Conservation (phyloP, 2,888 invertebrate species). For the Seira musarum region DNA sequence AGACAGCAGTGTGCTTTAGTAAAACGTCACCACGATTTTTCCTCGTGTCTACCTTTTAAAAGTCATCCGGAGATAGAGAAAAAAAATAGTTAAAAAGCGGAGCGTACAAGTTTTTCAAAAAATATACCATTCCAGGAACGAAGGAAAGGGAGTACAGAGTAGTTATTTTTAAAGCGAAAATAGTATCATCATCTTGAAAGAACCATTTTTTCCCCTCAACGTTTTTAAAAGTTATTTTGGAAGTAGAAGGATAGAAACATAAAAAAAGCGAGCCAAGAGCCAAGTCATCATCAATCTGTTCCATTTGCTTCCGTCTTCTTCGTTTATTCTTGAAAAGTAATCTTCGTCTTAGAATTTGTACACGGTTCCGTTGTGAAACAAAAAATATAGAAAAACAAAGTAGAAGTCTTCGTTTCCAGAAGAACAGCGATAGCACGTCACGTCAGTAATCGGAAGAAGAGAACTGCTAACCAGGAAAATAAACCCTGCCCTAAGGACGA, state of each 20-base stretch:
- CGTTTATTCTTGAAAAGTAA: neutral
- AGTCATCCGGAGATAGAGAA: neutral
- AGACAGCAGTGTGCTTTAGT: neutral
- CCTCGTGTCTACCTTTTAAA: slow-evolving; percentile 3
- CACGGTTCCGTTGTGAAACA: slow-evolving; percentile 14
- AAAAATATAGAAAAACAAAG: too few relatives aligned
- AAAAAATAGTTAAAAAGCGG: slow-evolving; percentile 29
- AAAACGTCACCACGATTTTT: neutral
- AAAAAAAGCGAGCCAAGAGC: slow-evolving; percentile 30
- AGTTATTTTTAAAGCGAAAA: slow-evolving; percentile 22
- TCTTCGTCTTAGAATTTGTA: neutral
- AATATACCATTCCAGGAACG: neutral
- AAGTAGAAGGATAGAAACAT: slow-evolving; percentile 20
- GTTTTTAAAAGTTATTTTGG: slow-evolving; percentile 57
- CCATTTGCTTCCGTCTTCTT: slow-evolving; percentile 40
- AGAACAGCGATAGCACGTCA: neutral
- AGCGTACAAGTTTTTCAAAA: neutral
- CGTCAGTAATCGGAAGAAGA: neutral
- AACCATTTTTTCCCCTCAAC: slow-evolving; percentile 40
- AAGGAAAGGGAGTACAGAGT: neutral
- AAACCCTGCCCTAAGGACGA: neutral
- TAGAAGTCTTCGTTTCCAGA: neutral
- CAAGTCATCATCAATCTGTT: slow-evolving; percentile 38
- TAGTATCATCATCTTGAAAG: too few relatives aligned
- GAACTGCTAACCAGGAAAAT: slow-evolving; percentile 5